phyloP scores from a whole-genome alignment of 1,140 invertebrate genomes.

The Drosophila ficusphila region DNA sequence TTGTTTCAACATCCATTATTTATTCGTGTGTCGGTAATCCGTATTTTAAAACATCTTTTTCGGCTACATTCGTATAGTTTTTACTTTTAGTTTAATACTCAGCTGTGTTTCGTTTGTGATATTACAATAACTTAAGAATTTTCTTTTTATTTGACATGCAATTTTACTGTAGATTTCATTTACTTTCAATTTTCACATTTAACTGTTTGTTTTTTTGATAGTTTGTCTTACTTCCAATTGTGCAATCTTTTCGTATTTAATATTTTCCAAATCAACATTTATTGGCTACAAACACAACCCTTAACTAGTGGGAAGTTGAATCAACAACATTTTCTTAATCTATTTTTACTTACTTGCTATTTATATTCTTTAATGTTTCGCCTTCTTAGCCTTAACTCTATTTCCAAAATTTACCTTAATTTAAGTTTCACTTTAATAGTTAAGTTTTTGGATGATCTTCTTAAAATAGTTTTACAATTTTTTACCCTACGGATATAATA shows the following conservation, averaged over 20 bases:
- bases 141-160: slow-evolving; percentile 17
- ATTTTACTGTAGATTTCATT: slow-evolving; percentile 13
- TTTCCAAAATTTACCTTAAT: not conserved
- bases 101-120: slow-evolving; percentile 14
- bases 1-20: slow-evolving; percentile 58
- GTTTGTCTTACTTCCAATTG: not conserved
- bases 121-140: not conserved
- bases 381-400: slow-evolving; percentile 13
- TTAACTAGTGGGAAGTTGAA: slow-evolving; percentile 36
- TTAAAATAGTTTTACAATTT: slow-evolving; percentile 12
- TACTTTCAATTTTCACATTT: slow-evolving; percentile 7
- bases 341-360: not conserved
- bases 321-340: slow-evolving; percentile 15
- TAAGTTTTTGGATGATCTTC: slow-evolving; percentile 18
- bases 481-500: slow-evolving; percentile 8
- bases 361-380: not conserved
- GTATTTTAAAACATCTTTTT: slow-evolving; percentile 47
- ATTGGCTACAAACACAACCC: slow-evolving; percentile 29
- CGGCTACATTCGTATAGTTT: slow-evolving; percentile 19
- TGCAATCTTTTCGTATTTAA: slow-evolving; percentile 1
- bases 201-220: not conserved
- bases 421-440: slow-evolving; percentile 1
- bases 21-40: slow-evolving; percentile 46
- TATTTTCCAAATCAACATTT: slow-evolving; percentile 17
- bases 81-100: slow-evolving; percentile 52